Conservation (phyloP, 1,140 invertebrate genomes). For the Pararge aegeria region DNA sequence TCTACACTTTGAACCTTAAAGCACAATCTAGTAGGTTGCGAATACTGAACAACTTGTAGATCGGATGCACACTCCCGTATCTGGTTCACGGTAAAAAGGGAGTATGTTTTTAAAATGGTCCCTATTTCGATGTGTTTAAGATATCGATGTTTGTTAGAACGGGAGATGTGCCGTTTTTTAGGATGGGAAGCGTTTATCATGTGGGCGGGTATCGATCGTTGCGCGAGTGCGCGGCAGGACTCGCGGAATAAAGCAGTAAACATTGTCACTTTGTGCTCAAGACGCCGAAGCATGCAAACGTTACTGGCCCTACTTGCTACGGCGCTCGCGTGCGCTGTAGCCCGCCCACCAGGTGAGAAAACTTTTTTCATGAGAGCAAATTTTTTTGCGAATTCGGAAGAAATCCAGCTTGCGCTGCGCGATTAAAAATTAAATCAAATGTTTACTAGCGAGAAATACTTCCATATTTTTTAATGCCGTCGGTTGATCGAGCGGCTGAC, state of each 20-base stretch:
- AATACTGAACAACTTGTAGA: conserved; percentile 3
- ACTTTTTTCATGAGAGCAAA: conserved; percentile 8
- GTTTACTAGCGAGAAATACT: neutral
- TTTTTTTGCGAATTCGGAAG: conserved; percentile 19
- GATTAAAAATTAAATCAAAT: conserved; percentile 12
- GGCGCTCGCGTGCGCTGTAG: conserved; percentile 43
- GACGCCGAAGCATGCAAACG: conserved; percentile 46
- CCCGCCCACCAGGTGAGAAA: conserved; percentile 48
- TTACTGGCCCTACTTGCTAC: conserved; percentile 38
- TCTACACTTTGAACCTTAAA: conserved; percentile 8
- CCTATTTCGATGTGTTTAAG: conserved; percentile 18
- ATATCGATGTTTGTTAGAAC: neutral
- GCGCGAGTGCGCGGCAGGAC: conserved; percentile 48
- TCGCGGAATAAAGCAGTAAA: conserved; percentile 41
- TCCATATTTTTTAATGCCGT: conserved; percentile 1
- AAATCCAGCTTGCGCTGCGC: conserved; percentile 10
- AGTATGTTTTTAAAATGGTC: conserved; percentile 15
- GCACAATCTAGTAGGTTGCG: neutral
- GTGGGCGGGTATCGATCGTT: conserved; percentile 70
- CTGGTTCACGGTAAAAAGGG: conserved; percentile 11
- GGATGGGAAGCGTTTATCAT: conserved; percentile 35
- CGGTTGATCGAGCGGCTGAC: conserved; percentile 14
- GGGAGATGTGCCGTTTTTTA: conserved; percentile 41
- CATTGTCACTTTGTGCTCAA: conserved; percentile 36
- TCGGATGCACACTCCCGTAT: conserved; percentile 31